Percentiles rank a stretch among this genome's conserved stretches.
Conservation (phyloP, 2,888 invertebrate species). For the Gastracanthus pulcherrimus region DNA sequence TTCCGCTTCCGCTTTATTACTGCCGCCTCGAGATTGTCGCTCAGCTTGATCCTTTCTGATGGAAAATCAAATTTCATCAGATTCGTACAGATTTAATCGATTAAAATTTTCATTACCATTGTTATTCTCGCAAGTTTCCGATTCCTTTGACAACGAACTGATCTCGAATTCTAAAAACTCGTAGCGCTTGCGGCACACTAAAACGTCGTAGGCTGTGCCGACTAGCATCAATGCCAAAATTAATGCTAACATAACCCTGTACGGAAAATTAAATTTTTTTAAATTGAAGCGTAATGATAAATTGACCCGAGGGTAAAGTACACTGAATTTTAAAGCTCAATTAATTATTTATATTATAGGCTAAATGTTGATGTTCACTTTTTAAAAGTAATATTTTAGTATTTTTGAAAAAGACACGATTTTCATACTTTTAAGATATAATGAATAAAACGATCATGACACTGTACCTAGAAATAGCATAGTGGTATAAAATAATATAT, state of each 20-base stretch:
- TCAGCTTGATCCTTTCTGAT: constrained; percentile 34
- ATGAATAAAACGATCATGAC: no score
- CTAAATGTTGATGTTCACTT: no score
- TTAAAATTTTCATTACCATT: constrained; percentile 60
- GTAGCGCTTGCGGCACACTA: constrained; percentile 66
- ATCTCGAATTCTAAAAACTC: no score
- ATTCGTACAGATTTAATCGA: neutral
- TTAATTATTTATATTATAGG: no score
- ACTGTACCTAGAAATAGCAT: no score
- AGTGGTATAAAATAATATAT: no score
- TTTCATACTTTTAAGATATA: no score
- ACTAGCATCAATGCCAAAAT: constrained; percentile 67
- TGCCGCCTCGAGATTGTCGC: constrained; percentile 21
- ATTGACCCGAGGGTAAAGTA: no score
- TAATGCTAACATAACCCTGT: constrained; percentile 64
- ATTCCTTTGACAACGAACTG: constrained; percentile 36
- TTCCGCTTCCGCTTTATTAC: neutral
- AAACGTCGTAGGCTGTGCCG: constrained; percentile 73
- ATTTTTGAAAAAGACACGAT: no score
- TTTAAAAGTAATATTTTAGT: no score
- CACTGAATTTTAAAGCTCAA: no score
- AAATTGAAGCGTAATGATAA: neutral
- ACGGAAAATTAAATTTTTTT: neutral
- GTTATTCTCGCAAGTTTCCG: constrained; percentile 59
- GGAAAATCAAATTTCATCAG: neutral